Percentiles rank a stretch among this genome's conserved stretches.
Evolutionary conservation across 2,113 vertebrate genomes (phyloP).

Genomic region (Megaceryle maxima): DNA sequence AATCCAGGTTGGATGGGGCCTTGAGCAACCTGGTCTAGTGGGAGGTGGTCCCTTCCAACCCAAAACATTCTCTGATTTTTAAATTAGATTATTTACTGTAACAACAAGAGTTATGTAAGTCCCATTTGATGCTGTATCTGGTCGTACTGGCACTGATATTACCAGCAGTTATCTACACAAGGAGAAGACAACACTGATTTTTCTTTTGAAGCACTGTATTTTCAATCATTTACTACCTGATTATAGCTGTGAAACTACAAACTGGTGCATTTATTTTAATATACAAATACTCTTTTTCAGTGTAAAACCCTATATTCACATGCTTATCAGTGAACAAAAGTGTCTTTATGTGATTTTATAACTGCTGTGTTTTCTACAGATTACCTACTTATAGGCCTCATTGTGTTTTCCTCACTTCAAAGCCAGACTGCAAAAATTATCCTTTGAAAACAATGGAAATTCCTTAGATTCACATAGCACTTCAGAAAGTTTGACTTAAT

Average conservation of each 20-base stretch:
- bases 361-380: constrained; percentile 11
- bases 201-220: not conserved
- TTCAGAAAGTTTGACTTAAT: constrained; percentile 41
- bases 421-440: constrained; percentile 18
- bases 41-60: too few relatives aligned
- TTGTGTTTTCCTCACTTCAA: constrained; percentile 44
- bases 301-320: not conserved
- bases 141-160: not conserved
- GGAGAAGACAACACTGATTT: not conserved
- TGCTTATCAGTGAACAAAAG: constrained; percentile 6
- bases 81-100: not conserved
- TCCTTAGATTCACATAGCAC: not conserved
- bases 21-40: too few relatives aligned
- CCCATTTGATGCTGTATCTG: not conserved
- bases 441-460: constrained; percentile 59
- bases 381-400: constrained; percentile 3
- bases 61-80: not conserved
- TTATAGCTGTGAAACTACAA: not conserved
- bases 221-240: not conserved
- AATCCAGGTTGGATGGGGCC: too few relatives aligned
- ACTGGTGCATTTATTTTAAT: not conserved
- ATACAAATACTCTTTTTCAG: not conserved
- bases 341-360: constrained; percentile 10
- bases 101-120: not conserved
- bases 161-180: not conserved